These are phyloP conservation scores for Barypeithes pellucidus DNA, from an alignment of 2,888 invertebrate genomes.

Conservation along the genomic window DNA sequence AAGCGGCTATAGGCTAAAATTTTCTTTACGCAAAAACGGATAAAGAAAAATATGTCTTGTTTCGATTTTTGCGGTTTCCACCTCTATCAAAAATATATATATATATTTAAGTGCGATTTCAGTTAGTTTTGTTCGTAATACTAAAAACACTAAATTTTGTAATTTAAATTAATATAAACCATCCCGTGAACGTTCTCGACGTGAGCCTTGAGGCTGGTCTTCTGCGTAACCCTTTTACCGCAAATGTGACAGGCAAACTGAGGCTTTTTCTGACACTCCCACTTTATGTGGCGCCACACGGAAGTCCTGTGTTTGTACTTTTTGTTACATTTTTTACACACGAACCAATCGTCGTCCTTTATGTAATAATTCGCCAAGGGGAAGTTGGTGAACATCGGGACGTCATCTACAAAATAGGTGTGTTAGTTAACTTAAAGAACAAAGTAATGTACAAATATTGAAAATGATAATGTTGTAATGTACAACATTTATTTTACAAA, in stretches of 20 bases:
- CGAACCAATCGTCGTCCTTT: constrained; percentile 49
- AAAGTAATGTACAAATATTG: background rate
- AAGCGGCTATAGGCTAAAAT: too few relatives aligned
- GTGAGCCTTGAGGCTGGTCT: constrained; percentile 52
- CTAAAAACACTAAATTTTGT: constrained; percentile 27
- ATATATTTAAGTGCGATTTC: too few relatives aligned
- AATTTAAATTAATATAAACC: constrained; percentile 30
- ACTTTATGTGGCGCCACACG: constrained; percentile 59
- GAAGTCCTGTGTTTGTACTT: constrained; percentile 60
- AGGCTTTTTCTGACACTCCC: constrained; percentile 57
- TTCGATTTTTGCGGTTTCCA: too few relatives aligned
- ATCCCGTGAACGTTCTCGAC: constrained; percentile 50
- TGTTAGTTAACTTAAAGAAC: background rate
- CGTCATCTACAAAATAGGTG: constrained; percentile 40
- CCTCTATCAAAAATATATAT: too few relatives aligned
- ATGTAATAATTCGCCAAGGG: constrained; percentile 47
- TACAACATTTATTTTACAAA: background rate
- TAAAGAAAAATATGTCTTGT: too few relatives aligned
- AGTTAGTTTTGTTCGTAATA: too few relatives aligned
- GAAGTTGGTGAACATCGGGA: constrained; percentile 35
- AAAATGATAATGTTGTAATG: too few relatives aligned
- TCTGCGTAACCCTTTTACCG: constrained; percentile 54
- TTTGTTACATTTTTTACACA: constrained; percentile 59
- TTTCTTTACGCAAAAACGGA: too few relatives aligned
- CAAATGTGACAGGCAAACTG: constrained; percentile 56